These are phyloP conservation scores for Alviniconcha marisindica DNA, from an alignment of 1,140 invertebrate species.

Conservation along the genomic window DNA sequence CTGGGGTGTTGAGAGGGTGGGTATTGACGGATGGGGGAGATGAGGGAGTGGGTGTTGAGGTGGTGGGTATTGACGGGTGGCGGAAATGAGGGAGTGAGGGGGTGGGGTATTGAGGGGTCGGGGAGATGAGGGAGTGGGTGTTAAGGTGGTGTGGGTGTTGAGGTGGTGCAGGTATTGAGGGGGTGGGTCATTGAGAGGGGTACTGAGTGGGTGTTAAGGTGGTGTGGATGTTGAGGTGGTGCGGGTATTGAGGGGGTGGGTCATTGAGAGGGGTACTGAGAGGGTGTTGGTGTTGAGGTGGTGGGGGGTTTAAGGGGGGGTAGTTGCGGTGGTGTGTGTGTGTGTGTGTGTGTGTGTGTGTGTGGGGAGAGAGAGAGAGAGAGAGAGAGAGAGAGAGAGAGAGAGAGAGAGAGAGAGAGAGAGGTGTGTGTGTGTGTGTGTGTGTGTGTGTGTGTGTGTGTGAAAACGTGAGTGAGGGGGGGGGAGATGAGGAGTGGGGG, in stretches of 20 bases:
- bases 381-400: slow-evolving; percentile 21
- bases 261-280: too few relatives aligned
- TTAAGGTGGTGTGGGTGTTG: neutral
- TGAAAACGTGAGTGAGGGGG: neutral
- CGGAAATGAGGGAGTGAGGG: neutral
- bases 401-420: neutral
- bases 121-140: neutral
- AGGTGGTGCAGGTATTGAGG: slow-evolving; percentile 18
- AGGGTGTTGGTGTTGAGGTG: neutral
- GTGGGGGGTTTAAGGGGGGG: neutral
- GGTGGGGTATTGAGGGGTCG: too few relatives aligned
- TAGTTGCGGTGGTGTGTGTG: neutral
- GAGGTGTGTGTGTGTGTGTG: neutral
- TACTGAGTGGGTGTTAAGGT: slow-evolving; percentile 32
- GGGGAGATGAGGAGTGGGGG: too few relatives aligned
- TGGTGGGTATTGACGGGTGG: neutral
- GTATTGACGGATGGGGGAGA: neutral
- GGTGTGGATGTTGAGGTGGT: too few relatives aligned
- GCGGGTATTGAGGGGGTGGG: neutral
- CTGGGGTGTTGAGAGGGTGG: neutral
- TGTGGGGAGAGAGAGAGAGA: too few relatives aligned
- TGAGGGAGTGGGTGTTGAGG: neutral
- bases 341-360: slow-evolving; percentile 17
- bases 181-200: slow-evolving; percentile 26
- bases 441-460: neutral